Base-by-base conservation (phyloP, 1,140 invertebrate genomes). In the Periplaneta americana region DNA sequence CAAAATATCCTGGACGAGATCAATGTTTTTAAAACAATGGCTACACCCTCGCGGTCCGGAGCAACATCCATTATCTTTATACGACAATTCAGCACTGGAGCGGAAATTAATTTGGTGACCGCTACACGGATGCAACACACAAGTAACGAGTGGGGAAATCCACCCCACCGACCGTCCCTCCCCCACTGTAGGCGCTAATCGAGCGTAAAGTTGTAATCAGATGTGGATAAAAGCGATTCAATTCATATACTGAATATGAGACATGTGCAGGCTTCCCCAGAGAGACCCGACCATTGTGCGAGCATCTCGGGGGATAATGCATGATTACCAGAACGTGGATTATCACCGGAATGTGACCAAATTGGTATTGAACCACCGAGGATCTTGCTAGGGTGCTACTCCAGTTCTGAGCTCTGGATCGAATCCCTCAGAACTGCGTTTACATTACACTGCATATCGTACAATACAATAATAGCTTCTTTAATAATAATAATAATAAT, bases 161-260 rank as follows among this genome's bases (percentile, higher is more conserved):
- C 8, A 0, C 22, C 48, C 36, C 74, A 66, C 17, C 57, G 17
- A 66, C 57, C 57, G 17, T 66, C 57, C 75, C 34, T 18, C 34
- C 17, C 33, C 34, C 35, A 0, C 77, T 22, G 35, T 34, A 37
- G 77, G 77, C 77, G 34, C 28, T 81, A 81, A 81, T 81, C 80
- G 80, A 75, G 31, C 80, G 80, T 74, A 34, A 81, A 81, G 66
- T 81, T 75, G 80, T 81, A 81, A 81, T 81, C 80, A 81, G 80
- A 81, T 66, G 66, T 81, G 66, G 80, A 57, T 81, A 81, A 74
- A 37, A 48, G 77, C 35, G 77, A 31, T 11, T 37, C 39, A n/a
- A 28, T 66, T 66, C 48, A 28, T n/a, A 66, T 8, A 66, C 48
- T n/a, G 48, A 48, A 48, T 48, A 48, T 48, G 39, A 48, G 39